These are phyloP conservation scores for Leptura quadrifasciata DNA, from an alignment of 2,888 invertebrate species.

Conservation along the genomic window DNA sequence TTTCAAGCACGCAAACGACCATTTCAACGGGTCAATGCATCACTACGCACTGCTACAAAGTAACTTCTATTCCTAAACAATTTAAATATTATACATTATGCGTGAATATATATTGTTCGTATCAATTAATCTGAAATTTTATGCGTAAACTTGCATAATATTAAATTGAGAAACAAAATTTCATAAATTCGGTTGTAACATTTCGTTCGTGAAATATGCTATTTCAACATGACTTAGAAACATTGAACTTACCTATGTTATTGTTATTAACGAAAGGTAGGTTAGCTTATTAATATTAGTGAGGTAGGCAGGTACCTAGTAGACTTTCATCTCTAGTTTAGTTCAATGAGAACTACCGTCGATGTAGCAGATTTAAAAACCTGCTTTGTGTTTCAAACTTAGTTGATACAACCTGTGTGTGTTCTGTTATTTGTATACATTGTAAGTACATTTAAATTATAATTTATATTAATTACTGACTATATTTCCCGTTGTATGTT, in stretches of 20 bases:
- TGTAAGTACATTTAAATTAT: constrained; percentile 3
- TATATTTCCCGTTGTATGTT: too few relatives aligned
- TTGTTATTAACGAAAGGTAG: constrained; percentile 24
- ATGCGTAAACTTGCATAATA: too few relatives aligned
- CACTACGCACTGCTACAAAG: too few relatives aligned
- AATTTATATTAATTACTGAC: neutral
- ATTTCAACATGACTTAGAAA: constrained; percentile 5
- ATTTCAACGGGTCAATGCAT: too few relatives aligned
- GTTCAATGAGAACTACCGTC: constrained; percentile 27
- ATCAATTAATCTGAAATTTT: too few relatives aligned
- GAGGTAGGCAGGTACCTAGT: neutral
- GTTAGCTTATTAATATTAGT: constrained; percentile 14
- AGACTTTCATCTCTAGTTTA: constrained; percentile 32
- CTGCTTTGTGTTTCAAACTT: neutral
- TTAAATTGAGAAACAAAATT: neutral
- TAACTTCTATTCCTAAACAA: too few relatives aligned
- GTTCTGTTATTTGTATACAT: neutral
- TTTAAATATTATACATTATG: too few relatives aligned
- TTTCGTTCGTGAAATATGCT: neutral
- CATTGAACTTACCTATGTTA: constrained; percentile 26
- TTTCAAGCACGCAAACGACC: too few relatives aligned
- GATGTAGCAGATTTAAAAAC: neutral
- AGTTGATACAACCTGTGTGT: neutral
- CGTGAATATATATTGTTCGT: too few relatives aligned
- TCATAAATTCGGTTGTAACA: neutral